Conservation (phyloP, 2,113 vertebrate genomes). For the Kryptolebias marmoratus region DNA sequence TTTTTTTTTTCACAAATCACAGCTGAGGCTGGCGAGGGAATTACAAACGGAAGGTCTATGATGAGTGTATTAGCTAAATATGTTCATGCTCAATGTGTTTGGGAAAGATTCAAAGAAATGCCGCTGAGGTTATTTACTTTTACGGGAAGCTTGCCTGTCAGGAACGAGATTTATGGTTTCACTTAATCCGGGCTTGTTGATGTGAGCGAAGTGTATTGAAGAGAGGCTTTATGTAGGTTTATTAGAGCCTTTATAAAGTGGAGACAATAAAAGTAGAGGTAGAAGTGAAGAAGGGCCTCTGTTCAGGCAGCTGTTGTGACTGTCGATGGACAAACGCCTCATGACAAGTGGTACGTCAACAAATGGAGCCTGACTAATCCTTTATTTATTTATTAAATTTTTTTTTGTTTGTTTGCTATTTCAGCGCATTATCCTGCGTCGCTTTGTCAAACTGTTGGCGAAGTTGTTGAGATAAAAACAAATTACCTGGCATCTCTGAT, state of each 20-base stretch:
- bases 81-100: conserved; percentile 42
- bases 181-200: conserved; percentile 25
- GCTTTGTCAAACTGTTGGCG: no score
- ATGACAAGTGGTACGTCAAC: conserved; percentile 39
- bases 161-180: conserved; percentile 27
- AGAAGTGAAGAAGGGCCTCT: not conserved
- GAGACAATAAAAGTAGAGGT: not conserved
- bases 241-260: no score
- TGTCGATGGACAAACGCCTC: conserved; percentile 47
- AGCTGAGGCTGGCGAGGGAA: conserved; percentile 27
- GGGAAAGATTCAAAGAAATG: conserved; percentile 49
- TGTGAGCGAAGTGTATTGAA: not conserved
- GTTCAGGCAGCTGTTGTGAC: conserved; percentile 50
- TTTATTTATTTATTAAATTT: no score
- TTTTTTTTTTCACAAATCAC: conserved; percentile 75
- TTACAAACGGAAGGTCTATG: conserved; percentile 68
- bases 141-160: conserved; percentile 68
- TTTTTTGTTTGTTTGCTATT: no score
- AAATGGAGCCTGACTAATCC: conserved; percentile 40
- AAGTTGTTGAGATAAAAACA: no score
- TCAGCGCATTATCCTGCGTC: no score
- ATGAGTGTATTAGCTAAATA: conserved; percentile 71
- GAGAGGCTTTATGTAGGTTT: not conserved
- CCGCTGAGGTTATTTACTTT: conserved; percentile 64
- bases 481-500: no score